Base-by-base conservation (phyloP, 2,888 invertebrate species). In the Ormia ochracea region DNA sequence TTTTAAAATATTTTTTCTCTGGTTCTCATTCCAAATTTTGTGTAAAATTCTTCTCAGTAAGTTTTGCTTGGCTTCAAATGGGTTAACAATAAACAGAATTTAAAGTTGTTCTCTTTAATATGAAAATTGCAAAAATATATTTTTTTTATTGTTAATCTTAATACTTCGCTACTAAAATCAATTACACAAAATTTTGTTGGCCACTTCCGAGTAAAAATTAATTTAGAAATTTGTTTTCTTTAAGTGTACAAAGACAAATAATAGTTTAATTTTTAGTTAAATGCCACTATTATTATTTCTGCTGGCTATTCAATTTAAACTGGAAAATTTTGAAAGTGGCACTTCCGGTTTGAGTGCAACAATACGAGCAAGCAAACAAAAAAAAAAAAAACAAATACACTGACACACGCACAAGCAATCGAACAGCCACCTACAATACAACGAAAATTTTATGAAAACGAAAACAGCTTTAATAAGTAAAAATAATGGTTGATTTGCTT, bases 271-370 rank as follows among this genome's bases (percentile, higher is more conserved):
- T 56, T 65, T 21, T 17, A 21, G 36, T 26, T 21, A 38, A n/a
- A n/a, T n/a, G n/a, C n/a, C n/a, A n/a, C n/a, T n/a, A 21, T 38
- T 56, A 48, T 48, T 45, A 45, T 41, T 45, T 65, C 56, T 70
- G 50, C 61, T 63, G 68, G 66, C 79, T 77, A 79, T 79, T 81
- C 73, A 77, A 77, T 79, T 79, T 77, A 66, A 80, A 76, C 48
- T 61, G 66, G 70, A 73, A 75, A 77, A 73, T 23, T 66, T 77
- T n/a, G 56, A 76, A 79, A 78, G 66, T 76, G 78, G 72, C 78
- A 75, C 80, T 78, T 79, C 82, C 77, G 74, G 54, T 68, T 78
- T 52, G 38, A 77, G 56, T 78, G 61, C 48, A 72, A 69, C 56
- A 61, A 78, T 50, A 43, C 45, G 17, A 61, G 38, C 63, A 72